A percentile compares a stretch with the other conserved stretches of the same genome.
Evolutionary conservation across 2,888 invertebrate species (phyloP).

Genomic region (Phymatocera aterrima): DNA sequence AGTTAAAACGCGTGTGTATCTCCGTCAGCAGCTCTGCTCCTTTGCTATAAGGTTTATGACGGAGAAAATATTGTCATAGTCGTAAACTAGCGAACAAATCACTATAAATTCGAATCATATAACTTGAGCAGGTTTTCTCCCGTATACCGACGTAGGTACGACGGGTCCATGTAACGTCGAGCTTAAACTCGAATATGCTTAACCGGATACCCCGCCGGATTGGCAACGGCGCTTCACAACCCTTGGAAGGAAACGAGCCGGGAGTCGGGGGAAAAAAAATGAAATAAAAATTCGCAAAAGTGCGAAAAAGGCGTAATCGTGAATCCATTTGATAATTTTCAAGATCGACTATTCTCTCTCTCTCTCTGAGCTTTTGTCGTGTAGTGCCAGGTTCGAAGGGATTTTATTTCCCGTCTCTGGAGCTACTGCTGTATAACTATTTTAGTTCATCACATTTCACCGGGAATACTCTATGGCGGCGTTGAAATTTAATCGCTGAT

Average conservation of each 20-base stretch:
- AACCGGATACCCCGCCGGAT: too few species aligned
- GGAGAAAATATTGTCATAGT: neutral
- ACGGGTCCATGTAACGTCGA: neutral
- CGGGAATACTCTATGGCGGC: neutral
- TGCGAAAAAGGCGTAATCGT: too few species aligned
- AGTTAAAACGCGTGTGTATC: neutral
- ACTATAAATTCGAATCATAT: conserved; percentile 39
- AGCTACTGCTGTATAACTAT: neutral
- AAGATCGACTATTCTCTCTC: neutral
- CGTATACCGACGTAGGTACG: neutral
- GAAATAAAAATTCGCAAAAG: too few species aligned
- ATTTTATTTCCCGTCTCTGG: neutral
- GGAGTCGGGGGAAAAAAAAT: too few species aligned
- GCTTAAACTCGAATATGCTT: neutral
- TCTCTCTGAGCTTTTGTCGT: conserved; percentile 9
- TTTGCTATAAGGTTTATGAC: neutral
- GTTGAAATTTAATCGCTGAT: conserved; percentile 38
- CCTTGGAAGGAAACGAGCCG: too few species aligned
- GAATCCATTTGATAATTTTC: too few species aligned
- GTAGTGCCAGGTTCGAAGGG: neutral
- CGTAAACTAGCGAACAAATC: conserved; percentile 29
- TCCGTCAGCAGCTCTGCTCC: neutral
- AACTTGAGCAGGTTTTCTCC: conserved; percentile 2
- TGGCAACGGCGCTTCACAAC: too few species aligned
- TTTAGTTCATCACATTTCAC: neutral